phyloP scores from a whole-genome alignment of 2,113 vertebrate genomes.

The Plecotus auritus region DNA sequence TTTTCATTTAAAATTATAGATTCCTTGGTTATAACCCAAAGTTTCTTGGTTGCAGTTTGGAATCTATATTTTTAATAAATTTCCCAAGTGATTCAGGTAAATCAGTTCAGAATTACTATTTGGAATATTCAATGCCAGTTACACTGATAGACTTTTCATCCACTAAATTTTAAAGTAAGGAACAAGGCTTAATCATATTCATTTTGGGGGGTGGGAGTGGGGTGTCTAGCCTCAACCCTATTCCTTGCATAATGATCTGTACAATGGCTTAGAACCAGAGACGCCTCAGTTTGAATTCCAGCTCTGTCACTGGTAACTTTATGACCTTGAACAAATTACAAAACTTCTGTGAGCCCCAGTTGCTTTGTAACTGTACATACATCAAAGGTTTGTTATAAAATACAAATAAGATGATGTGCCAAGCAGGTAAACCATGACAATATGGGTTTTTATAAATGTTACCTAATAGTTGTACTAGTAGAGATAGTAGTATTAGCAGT shows the following conservation, averaged over 20 bases:
- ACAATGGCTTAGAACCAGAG: background rate
- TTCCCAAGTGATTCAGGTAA: background rate
- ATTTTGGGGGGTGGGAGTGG: background rate
- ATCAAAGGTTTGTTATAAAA: background rate
- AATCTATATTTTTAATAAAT: constrained; percentile 23
- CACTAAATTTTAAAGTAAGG: background rate
- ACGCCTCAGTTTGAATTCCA: background rate
- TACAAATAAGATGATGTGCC: background rate
- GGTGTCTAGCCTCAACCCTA: background rate
- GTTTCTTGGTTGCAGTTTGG: background rate
- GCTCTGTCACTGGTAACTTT: background rate
- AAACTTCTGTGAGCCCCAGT: background rate
- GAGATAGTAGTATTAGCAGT: background rate
- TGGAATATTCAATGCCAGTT: background rate
- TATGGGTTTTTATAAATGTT: background rate
- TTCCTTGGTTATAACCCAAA: background rate
- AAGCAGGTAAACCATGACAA: background rate
- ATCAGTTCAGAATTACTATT: background rate
- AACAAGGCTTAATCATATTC: background rate
- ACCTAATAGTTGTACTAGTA: background rate
- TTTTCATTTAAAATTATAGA: background rate
- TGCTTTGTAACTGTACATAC: background rate
- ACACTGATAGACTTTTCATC: background rate
- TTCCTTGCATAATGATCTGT: background rate
- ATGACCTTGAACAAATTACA: background rate